Percentiles rank a stretch among this genome's conserved stretches.
Evolutionary conservation across 2,888 invertebrate genomes (phyloP).

Genomic region (Andrena chrysosceles): DNA sequence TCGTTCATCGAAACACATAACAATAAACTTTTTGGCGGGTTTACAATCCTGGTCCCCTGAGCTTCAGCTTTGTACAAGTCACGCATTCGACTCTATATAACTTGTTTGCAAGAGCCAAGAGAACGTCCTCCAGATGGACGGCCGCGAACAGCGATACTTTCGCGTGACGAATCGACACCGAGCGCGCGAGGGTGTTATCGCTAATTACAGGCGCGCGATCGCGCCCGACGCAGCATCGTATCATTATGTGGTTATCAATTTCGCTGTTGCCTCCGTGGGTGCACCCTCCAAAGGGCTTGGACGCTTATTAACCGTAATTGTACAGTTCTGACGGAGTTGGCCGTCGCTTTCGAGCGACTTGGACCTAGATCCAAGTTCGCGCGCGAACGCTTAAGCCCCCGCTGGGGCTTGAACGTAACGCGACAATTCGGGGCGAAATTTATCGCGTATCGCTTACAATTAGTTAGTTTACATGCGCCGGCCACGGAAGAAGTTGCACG

Average conservation of each 20-base stretch:
- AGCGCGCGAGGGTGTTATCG: constrained; percentile 33
- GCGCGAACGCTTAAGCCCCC: no score
- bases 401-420: neutral
- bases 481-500: constrained; percentile 60
- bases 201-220: constrained; percentile 39
- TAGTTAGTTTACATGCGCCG: constrained; percentile 62
- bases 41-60: no score
- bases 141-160: neutral
- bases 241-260: constrained; percentile 43
- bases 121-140: neutral
- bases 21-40: no score
- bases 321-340: neutral
- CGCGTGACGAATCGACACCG: constrained; percentile 11
- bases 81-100: no score
- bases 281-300: neutral
- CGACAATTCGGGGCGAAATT: constrained; percentile 44
- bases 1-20: no score
- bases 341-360: constrained; percentile 2
- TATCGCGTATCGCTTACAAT: constrained; percentile 54
- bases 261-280: constrained; percentile 11
- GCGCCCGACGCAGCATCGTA: constrained; percentile 21
- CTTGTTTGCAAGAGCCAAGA: neutral
- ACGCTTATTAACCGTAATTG: constrained; percentile 29
- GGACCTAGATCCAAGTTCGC: neutral
- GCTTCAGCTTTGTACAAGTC: no score